A percentile compares a stretch with the other conserved stretches of the same genome.
Evolutionary conservation across 2,888 invertebrate genomes (phyloP).

Genomic region (Eupithecia abbreviata): DNA sequence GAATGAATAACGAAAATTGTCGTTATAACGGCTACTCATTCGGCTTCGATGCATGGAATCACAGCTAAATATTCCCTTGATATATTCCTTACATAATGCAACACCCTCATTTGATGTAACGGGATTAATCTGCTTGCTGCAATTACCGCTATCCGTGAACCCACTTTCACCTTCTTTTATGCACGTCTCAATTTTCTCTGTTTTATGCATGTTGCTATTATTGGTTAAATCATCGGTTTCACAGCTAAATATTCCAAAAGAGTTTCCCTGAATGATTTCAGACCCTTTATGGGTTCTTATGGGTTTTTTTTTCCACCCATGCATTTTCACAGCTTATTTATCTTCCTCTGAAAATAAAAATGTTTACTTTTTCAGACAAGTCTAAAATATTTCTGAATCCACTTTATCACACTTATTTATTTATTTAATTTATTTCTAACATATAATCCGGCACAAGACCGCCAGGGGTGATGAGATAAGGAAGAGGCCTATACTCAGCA

Average conservation of each 20-base stretch:
- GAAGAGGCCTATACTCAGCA: too few species aligned
- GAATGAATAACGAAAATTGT: neutral
- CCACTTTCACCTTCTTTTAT: neutral
- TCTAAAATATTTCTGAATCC: neutral
- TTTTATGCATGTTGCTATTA: neutral
- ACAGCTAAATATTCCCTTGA: neutral
- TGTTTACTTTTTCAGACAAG: neutral
- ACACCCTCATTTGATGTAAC: neutral
- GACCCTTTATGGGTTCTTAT: neutral
- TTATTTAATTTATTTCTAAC: too few species aligned
- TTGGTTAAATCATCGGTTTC: neutral
- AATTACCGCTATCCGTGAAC: neutral
- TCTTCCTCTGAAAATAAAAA: slow-evolving; percentile 3
- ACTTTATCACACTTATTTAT: too few species aligned
- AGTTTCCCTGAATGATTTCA: neutral
- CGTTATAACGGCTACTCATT: neutral
- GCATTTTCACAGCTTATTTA: neutral
- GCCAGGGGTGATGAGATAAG: too few species aligned
- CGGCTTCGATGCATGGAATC: neutral
- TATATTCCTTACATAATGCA: neutral
- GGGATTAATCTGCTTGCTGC: neutral
- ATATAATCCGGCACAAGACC: too few species aligned
- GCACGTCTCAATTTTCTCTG: neutral
- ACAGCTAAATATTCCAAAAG: neutral
- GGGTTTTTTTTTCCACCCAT: neutral